phyloP scores from a whole-genome alignment of 2,797 vertebrate genomes.

The Limosa lapponica region DNA sequence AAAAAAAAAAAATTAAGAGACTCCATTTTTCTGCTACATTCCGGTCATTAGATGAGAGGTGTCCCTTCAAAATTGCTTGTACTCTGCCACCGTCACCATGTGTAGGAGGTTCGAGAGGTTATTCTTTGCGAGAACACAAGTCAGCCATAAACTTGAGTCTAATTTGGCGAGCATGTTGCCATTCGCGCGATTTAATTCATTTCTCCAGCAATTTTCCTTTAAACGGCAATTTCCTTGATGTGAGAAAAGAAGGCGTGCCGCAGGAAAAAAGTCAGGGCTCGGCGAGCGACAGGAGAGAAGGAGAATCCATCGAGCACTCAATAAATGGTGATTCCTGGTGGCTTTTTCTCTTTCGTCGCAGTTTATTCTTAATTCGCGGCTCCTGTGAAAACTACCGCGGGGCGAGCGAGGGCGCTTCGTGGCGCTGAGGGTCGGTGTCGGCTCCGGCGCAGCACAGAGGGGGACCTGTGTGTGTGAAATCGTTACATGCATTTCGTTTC shows the following conservation, averaged over 20 bases:
- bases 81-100: not conserved
- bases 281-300: not conserved
- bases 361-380: not conserved
- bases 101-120: not conserved
- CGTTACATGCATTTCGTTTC: rapidly evolving
- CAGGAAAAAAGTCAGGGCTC: not conserved
- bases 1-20: not conserved
- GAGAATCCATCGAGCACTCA: not conserved
- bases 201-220: not conserved
- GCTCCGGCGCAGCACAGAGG: not conserved
- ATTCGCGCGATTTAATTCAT: not conserved
- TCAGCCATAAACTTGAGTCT: not conserved
- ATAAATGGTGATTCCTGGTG: not conserved
- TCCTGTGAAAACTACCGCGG: not conserved
- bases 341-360: not conserved
- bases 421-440: not conserved
- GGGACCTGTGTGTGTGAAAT: not conserved
- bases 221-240: not conserved
- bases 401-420: not conserved
- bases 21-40: not conserved
- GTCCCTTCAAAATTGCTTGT: not conserved
- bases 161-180: not conserved
- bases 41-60: not conserved
- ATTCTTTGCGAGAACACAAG: not conserved
- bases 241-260: not conserved